phyloP scores from a whole-genome alignment of 23 tunicate species.

The Trididemnum clinides region DNA sequence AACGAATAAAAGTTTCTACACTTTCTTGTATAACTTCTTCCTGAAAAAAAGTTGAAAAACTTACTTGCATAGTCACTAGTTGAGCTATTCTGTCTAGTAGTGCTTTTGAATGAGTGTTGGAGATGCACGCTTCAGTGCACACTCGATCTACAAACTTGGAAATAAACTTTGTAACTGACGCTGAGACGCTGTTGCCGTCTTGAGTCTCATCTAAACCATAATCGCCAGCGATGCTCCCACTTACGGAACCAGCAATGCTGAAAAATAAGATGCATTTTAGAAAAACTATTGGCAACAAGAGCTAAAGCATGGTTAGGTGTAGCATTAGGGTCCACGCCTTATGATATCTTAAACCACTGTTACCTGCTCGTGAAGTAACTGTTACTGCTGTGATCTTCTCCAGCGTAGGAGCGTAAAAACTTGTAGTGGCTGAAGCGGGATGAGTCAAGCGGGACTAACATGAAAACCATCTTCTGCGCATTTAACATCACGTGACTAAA shows the following conservation, averaged over 20 bases:
- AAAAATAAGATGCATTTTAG: too few species aligned
- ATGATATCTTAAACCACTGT: not conserved
- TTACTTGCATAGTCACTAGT: constrained; percentile 87
- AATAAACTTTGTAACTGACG: constrained; percentile 70
- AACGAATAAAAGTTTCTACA: too few species aligned
- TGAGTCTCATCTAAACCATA: constrained; percentile 27
- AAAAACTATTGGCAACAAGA: too few species aligned
- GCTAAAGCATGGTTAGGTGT: too few species aligned
- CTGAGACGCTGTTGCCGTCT: constrained; percentile 30
- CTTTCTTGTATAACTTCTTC: too few species aligned
- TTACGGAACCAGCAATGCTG: constrained; percentile 71
- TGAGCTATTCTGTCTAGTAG: constrained; percentile 48
- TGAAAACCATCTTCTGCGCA: constrained; percentile 90
- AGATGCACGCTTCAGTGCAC: constrained; percentile 85
- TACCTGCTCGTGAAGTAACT: constrained; percentile 86
- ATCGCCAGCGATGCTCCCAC: constrained; percentile 70
- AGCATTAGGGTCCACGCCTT: too few species aligned
- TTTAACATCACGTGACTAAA: constrained; percentile 83
- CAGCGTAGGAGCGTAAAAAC: constrained; percentile 26
- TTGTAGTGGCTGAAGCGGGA: constrained; percentile 43
- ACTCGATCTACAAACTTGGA: constrained; percentile 76
- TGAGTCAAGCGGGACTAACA: constrained; percentile 88
- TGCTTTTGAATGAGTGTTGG: constrained; percentile 65
- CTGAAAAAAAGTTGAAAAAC: not conserved
- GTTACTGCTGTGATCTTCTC: constrained; percentile 84